A percentile compares a stretch with the other conserved stretches of the same genome.
Conservation (phyloP, 1,140 invertebrate species). For the Olivierus martensii region DNA sequence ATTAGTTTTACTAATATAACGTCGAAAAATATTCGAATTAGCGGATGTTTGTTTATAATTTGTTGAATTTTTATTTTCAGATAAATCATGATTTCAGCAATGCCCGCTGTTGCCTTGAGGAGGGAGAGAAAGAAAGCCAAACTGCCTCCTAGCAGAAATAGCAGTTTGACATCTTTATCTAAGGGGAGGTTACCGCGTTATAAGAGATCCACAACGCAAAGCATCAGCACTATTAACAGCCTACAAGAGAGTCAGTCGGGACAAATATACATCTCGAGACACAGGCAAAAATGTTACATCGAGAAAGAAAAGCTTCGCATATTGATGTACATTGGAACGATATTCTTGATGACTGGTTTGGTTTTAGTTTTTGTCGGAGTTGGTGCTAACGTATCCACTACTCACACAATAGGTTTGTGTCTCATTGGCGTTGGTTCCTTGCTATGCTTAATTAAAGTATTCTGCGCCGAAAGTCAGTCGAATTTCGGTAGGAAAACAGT, state of each 20-base stretch:
- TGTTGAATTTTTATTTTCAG: too few relatives aligned
- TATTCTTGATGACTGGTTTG: constrained; percentile 18
- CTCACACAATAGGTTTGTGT: constrained; percentile 17
- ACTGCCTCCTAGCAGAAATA: constrained; percentile 7
- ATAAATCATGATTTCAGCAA: constrained; percentile 20
- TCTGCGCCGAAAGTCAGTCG: constrained; percentile 6
- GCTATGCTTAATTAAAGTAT: constrained; percentile 18
- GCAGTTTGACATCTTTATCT: constrained; percentile 6
- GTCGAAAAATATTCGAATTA: too few relatives aligned
- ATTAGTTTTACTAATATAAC: too few relatives aligned
- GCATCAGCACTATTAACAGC: constrained; percentile 6
- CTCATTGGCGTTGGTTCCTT: constrained; percentile 19
- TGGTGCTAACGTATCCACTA: constrained; percentile 9
- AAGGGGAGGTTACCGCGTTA: neutral
- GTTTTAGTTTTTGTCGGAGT: constrained; percentile 20
- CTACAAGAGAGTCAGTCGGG: neutral
- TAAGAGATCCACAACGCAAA: neutral
- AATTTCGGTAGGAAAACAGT: constrained; percentile 4
- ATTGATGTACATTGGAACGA: constrained; percentile 18
- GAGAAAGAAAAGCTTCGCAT: constrained; percentile 10
- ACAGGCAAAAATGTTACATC: constrained; percentile 1
- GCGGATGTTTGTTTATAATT: too few relatives aligned
- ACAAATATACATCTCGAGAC: neutral
- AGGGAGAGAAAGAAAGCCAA: constrained; percentile 17
- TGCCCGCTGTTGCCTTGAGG: constrained; percentile 22